Percentiles rank a stretch among this genome's conserved stretches.
These are phyloP conservation scores for Phodopus roborovskii DNA, from an alignment of 2,113 vertebrate genomes.

Conservation along the genomic window DNA sequence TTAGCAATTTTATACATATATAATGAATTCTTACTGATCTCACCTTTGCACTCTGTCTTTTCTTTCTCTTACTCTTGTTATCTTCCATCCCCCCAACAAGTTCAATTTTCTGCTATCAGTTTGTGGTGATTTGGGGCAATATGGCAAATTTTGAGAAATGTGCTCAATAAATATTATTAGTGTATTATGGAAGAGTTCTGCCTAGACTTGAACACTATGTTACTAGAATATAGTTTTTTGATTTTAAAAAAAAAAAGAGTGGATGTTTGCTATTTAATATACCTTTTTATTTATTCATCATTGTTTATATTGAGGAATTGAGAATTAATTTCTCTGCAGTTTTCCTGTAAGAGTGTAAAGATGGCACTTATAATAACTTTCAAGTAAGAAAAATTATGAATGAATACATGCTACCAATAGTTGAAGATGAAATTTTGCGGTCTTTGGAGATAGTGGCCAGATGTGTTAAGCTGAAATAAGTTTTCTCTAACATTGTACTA, in stretches of 20 bases:
- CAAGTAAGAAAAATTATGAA: constrained; percentile 19
- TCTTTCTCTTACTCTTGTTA: neutral
- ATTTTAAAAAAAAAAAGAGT: neutral
- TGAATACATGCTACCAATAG: neutral
- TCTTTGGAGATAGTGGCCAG: neutral
- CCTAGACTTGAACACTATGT: neutral
- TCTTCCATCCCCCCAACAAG: neutral
- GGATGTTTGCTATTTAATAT: neutral
- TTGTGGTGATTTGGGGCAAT: neutral
- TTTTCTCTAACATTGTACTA: neutral
- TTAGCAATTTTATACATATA: neutral
- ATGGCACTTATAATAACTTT: neutral
- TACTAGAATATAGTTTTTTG: neutral
- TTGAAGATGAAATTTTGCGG: neutral
- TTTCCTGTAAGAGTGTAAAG: neutral
- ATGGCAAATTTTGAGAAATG: neutral
- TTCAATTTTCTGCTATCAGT: neutral
- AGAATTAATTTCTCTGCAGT: neutral
- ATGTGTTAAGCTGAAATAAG: neutral
- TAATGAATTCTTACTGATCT: neutral
- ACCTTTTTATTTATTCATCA: neutral
- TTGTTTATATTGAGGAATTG: neutral
- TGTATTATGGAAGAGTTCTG: neutral
- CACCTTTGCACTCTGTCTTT: neutral
- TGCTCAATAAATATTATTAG: neutral